Base-by-base conservation (phyloP, 2,797 vertebrate species). In the Ptychobarbus kaznakovi region DNA sequence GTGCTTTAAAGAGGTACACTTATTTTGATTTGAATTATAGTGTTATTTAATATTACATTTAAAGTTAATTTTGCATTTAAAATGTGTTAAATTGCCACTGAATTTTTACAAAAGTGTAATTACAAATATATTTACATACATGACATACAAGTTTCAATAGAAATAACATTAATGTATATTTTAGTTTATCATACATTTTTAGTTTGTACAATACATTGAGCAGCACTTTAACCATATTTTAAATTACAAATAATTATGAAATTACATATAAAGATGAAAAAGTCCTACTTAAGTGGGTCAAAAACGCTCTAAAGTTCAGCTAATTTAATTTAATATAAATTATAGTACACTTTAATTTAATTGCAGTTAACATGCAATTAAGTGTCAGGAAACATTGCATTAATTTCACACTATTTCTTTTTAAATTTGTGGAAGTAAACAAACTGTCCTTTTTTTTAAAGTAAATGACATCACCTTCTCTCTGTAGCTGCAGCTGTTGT, bases 401-500 rank as follows among this genome's bases (percentile, higher is more conserved):
- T 11, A 4, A 20, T 16, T 74, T 49, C 9, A 74, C 15, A 20
- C 44, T 51, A 49, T 49, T 73, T 28, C 6, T 28, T 65, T 56
- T 65, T 28, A 10, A 28, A 46, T 89, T 75, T 89, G 91, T 87
- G 90, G 90, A 86, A 91, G 86, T 88, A 86, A 80, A 82, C 22
- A 78, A 65, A 51, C 1, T 53, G 44, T 49, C 42, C 13, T 51
- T 51, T 40, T 61, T 82, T 42, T 42, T 42, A 40, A 44, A 93
- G 92, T 92, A 93, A 94, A 90, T 92, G 88, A 83, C 88, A 93
- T 94, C 92, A 97, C 96, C 96, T 95, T 97, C 97, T 83, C 96
- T 94, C 88, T 97, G 97, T 88, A 96, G 97, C 91, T 96, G 97
- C 83, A 97, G 96, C 86, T 97, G 96, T 95, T 97, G 97, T 92